Percentiles rank a stretch among this genome's conserved stretches.
Evolutionary conservation across 2,797 vertebrate species (phyloP).

Genomic region (Esox lucius): DNA sequence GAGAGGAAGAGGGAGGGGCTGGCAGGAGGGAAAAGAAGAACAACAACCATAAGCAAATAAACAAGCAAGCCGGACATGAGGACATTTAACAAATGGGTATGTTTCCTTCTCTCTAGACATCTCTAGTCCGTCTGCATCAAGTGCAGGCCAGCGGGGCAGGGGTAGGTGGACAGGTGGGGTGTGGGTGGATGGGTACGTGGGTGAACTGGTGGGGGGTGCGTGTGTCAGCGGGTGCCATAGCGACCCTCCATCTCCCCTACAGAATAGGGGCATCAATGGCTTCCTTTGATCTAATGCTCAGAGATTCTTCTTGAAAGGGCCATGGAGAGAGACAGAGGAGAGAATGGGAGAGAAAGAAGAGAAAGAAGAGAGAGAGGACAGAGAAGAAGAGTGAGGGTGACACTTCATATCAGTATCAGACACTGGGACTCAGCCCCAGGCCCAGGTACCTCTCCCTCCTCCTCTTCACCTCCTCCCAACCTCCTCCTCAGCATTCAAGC

Average conservation of each 20-base stretch:
- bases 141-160: background rate
- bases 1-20: background rate
- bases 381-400: conserved; percentile 56
- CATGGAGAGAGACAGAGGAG: conserved; percentile 37
- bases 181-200: background rate
- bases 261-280: conserved; percentile 73
- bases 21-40: background rate
- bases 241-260: conserved; percentile 50
- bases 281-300: conserved; percentile 76
- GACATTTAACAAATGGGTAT: background rate
- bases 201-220: background rate
- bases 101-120: background rate
- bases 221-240: conserved; percentile 1
- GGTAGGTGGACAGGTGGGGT: background rate
- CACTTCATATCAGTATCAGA: conserved; percentile 70
- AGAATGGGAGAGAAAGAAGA: conserved; percentile 20
- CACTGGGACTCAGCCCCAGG: conserved; percentile 67
- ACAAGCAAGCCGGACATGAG: background rate
- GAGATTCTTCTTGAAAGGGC: conserved; percentile 76
- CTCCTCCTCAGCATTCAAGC: conserved; percentile 66
- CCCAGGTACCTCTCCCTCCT: conserved; percentile 65
- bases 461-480: background rate
- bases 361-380: conserved; percentile 32
- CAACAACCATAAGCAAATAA: background rate
- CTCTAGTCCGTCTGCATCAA: background rate